Evolutionary conservation across 1,140 invertebrate genomes (phyloP).

Genomic region (Theocolax elegans): DNA sequence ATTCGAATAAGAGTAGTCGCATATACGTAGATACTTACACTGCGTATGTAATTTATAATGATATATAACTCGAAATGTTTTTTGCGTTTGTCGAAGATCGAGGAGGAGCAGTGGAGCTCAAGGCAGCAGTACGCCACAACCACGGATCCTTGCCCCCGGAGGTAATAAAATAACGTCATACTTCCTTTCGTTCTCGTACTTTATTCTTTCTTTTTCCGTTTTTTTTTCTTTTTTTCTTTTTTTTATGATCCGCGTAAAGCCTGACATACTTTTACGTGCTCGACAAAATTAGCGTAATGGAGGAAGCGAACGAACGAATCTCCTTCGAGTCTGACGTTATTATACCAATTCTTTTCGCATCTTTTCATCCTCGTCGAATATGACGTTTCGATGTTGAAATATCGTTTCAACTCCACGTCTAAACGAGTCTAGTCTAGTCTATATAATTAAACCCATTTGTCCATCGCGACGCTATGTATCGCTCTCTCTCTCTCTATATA

Average conservation of each 20-base stretch:
- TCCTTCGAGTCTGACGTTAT: neutral
- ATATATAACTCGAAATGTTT: too few relatives aligned
- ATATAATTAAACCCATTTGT: constrained; percentile 3
- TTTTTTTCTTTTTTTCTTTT: too few relatives aligned
- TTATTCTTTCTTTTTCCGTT: neutral
- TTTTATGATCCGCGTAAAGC: too few relatives aligned
- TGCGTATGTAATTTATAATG: neutral
- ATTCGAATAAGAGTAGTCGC: too few relatives aligned
- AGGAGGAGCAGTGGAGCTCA: constrained; percentile 79
- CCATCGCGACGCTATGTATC: neutral
- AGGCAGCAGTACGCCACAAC: constrained; percentile 76
- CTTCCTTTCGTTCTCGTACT: neutral
- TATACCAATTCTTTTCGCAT: neutral
- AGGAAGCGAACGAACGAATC: neutral
- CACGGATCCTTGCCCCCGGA: constrained; percentile 78
- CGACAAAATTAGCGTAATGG: neutral
- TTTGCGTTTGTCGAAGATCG: constrained; percentile 67
- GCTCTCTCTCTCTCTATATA: too few relatives aligned
- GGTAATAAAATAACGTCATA: constrained; percentile 67
- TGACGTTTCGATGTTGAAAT: neutral
- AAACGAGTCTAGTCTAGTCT: too few relatives aligned
- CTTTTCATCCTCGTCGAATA: neutral
- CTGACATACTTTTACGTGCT: neutral
- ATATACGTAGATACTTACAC: too few relatives aligned
- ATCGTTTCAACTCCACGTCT: too few relatives aligned